Evolutionary conservation across 1,140 invertebrate genomes (phyloP).

Genomic region (Hylaeus anthracinus): DNA sequence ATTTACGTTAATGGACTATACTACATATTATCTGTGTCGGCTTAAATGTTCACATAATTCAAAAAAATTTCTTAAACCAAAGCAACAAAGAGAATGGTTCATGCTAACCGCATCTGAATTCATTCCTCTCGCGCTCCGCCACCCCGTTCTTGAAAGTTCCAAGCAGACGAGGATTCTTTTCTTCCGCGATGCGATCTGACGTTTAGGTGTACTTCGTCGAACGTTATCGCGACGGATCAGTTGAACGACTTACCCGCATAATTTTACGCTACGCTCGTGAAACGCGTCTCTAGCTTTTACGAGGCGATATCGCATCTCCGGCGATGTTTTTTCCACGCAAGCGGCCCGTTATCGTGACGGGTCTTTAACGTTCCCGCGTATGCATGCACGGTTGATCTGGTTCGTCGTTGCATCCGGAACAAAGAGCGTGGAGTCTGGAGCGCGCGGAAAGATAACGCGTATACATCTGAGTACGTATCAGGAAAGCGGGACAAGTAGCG

Average conservation of each 20-base stretch:
- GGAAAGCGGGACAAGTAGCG: constrained; percentile 4
- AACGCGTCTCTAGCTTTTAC: constrained; percentile 20
- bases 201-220: too few relatives aligned
- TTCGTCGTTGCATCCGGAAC: constrained; percentile 2
- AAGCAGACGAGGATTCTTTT: too few relatives aligned
- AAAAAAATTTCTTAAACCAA: too few relatives aligned
- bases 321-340: constrained; percentile 5
- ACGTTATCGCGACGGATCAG: not conserved
- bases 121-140: too few relatives aligned
- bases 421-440: constrained; percentile 14
- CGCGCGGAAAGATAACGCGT: constrained; percentile 20
- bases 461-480: constrained; percentile 32
- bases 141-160: too few relatives aligned
- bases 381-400: constrained; percentile 4
- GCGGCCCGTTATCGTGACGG: constrained; percentile 1
- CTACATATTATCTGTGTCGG: too few relatives aligned
- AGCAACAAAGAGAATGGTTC: too few relatives aligned
- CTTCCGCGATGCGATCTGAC: too few relatives aligned
- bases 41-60: too few relatives aligned
- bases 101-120: too few relatives aligned
- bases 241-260: not conserved
- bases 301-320: not conserved
- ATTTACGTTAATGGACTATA: too few relatives aligned
- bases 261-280: constrained; percentile 21
- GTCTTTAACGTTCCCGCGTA: not conserved